Evolutionary conservation across 2,888 invertebrate genomes (phyloP), one percentile per base, ranked within the genome.

Genomic region (Drosophila robusta): DNA sequence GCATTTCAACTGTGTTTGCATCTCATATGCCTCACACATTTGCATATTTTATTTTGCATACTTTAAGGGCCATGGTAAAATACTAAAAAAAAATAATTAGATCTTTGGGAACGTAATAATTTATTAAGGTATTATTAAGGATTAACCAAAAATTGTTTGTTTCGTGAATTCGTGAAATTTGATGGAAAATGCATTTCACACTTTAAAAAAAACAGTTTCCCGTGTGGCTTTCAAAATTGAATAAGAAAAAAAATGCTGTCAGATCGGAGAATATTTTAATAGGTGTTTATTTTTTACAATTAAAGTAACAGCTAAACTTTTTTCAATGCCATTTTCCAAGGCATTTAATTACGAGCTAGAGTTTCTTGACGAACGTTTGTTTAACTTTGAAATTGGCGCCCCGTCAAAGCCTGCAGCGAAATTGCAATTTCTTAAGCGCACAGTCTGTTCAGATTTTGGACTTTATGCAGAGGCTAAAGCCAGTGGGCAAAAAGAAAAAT

Each of bases 351-450:
- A 58, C 26, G n/a, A 18, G 18, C 22, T 8, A 29, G 5, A 54
- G 14, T 49, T 51, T 38, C 8, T 16, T 14, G 38, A 2, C 4
- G 11, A 12, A 24, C 44, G 18, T 4, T 54, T 29, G 24, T 11
- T 14, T 16, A 69, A 69, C 18, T 44, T 39, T 44, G 29, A 8
- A 32, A 52, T 32, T 45, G 39, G 16, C 32, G 47, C 22, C 18
- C 24, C 3, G 9, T 38, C 29, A 29, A 9, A 38, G 32, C 18
- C 32, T 50, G 57, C n/a, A 22, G 39, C 44, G 16, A 58, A 60
- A 52, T 54, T 55, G 50, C 36, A 63, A 66, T 57, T 58, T 58
- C 38, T 9, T 42, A 4, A 14, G 5, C 41, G 12, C 24, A 29
- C 8, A 29, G 38, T 42, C 44, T 26, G 22, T 55, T 18, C 39